Evolutionary conservation across 1,140 invertebrate genomes (phyloP), one percentile per base, ranked within the genome.

Genomic region (Drosophila sucinea): DNA sequence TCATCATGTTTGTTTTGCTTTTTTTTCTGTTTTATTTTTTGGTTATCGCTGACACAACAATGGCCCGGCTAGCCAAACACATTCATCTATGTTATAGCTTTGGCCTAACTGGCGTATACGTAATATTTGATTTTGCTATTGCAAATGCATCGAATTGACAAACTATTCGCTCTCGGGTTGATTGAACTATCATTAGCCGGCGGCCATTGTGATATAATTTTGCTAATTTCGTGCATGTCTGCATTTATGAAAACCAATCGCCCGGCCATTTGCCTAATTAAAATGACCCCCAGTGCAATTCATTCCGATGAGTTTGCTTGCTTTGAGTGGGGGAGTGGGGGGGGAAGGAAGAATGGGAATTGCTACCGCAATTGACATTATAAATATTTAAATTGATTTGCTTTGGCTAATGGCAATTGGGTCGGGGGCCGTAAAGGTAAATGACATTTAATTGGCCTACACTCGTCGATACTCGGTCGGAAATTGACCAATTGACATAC

Each of bases 401-500:
- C 60, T 62, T 70, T 33, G 58, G 55, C 76, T 75, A 87, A 73
- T 85, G 79, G 79, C 79, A 60, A 56, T 44, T 47, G 55, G 40
- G 1, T 10, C 60, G 51, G 17, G 17, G 17, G 67, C 70, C 60
- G 54, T 54, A 44, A 84, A 83, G 84, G 84, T 89, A 89, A 87
- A 84, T 80, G 84, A 89, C 84, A 87, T 80, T 89, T 87, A 87
- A 87, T 89, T 89, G 85, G 73, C 84, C 73, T 69, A 69, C 64
- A 70, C 58, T 38, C 8, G 17, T 81, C 73, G 55, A 67, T 70
- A 51, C 41, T 67, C 47, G 77, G 38, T 51, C 77, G 84, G 84
- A 89, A 89, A 87, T 84, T 87, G 84, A 89, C 83, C 83, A 87
- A 87, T 89, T 87, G 84, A 87, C 84, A 87, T 87, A 87, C 84